phyloP scores from a whole-genome alignment of 2,113 vertebrate genomes.

The Quiscalus mexicanus region DNA sequence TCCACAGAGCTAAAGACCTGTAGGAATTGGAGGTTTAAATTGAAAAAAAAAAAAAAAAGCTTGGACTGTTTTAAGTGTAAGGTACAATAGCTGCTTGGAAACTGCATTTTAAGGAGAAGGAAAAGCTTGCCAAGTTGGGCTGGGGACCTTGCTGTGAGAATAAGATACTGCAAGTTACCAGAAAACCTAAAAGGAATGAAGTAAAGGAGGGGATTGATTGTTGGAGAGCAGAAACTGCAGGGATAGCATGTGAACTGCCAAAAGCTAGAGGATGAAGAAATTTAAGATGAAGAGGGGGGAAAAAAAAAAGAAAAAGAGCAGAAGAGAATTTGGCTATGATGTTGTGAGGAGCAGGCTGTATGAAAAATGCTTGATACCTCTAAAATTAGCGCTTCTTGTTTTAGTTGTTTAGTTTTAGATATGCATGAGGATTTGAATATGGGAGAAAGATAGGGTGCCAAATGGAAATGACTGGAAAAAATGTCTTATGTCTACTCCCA shows the following conservation, averaged over 20 bases:
- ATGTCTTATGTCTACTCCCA: background rate
- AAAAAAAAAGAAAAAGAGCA: background rate
- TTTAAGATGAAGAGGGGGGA: background rate
- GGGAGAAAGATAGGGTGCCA: background rate
- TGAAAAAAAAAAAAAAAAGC: background rate
- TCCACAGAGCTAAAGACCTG: background rate
- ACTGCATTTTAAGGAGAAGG: background rate
- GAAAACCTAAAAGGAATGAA: constrained; percentile 7
- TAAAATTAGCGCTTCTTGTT: background rate
- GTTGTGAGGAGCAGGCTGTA: background rate
- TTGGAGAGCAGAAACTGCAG: background rate
- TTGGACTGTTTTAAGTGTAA: background rate
- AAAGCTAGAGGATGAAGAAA: background rate
- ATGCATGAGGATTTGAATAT: background rate
- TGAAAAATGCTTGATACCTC: background rate
- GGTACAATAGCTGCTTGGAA: background rate
- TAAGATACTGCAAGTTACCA: background rate
- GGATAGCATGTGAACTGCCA: background rate
- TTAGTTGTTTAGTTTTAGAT: background rate
- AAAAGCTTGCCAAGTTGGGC: background rate
- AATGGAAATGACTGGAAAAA: background rate
- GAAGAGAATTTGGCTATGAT: background rate
- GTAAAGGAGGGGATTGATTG: background rate
- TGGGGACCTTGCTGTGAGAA: background rate
- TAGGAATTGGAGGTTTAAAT: background rate